Conservation (phyloP, 2,888 invertebrate genomes). For the Oscheius sp. region DNA sequence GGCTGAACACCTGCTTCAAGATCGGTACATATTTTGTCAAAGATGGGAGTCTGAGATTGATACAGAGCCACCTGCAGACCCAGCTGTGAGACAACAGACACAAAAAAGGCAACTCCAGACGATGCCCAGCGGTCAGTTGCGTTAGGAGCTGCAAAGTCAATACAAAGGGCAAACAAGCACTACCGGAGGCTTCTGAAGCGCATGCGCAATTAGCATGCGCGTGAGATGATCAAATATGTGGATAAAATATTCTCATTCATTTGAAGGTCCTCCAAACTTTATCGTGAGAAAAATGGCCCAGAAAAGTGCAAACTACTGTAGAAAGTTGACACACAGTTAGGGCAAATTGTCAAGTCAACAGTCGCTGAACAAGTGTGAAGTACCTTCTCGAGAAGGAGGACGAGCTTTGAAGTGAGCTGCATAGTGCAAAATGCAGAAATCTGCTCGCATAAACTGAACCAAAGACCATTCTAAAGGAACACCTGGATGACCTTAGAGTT, state of each 20-base stretch:
- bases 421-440: conserved; percentile 16
- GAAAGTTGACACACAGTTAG: neutral
- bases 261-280: neutral
- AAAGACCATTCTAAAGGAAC: neutral
- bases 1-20: too few species aligned
- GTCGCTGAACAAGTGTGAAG: conserved; percentile 9
- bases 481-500: conserved; percentile 7
- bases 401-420: conserved; percentile 21
- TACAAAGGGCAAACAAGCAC: conserved; percentile 28
- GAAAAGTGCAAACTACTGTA: too few species aligned
- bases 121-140: conserved; percentile 26
- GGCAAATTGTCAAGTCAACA: neutral
- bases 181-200: conserved; percentile 28
- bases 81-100: too few species aligned
- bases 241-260: conserved; percentile 21
- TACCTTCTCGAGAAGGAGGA: neutral
- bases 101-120: conserved; percentile 15
- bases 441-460: neutral
- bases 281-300: neutral
- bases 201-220: conserved; percentile 24
- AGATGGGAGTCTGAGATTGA: too few species aligned
- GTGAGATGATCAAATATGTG: conserved; percentile 16
- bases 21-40: too few species aligned
- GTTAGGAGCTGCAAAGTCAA: conserved; percentile 29
- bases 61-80: too few species aligned